These are phyloP conservation scores for Thalassarche chlororhynchos DNA, from an alignment of 2,113 vertebrate species.

Conservation along the genomic window DNA sequence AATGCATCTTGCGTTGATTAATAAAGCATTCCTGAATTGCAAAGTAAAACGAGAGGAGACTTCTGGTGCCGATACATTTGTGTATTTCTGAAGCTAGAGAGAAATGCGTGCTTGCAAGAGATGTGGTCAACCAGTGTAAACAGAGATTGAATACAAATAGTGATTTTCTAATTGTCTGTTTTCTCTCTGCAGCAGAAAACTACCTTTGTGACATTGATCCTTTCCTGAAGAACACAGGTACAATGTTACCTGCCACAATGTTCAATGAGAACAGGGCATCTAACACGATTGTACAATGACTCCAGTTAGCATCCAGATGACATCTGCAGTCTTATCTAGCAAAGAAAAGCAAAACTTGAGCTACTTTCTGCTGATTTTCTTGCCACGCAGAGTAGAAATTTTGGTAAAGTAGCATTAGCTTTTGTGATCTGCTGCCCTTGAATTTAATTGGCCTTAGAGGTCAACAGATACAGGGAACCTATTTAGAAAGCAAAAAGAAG, in stretches of 20 bases:
- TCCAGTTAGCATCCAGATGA: slow-evolving; percentile 18
- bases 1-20: slow-evolving; percentile 80
- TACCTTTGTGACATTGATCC: slow-evolving; percentile 43
- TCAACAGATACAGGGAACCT: not conserved
- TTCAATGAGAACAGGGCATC: not conserved
- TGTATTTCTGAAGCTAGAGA: slow-evolving; percentile 60
- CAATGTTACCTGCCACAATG: slow-evolving; percentile 16
- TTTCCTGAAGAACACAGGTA: not conserved
- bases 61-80: slow-evolving; percentile 57
- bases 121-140: slow-evolving; percentile 67
- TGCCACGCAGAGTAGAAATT: not conserved
- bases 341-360: not conserved
- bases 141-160: slow-evolving; percentile 64
- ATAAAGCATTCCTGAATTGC: slow-evolving; percentile 83
- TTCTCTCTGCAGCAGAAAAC: slow-evolving; percentile 35
- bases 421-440: slow-evolving; percentile 3
- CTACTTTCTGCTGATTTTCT: not conserved
- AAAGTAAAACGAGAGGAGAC: slow-evolving; percentile 75
- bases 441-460: not conserved
- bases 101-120: slow-evolving; percentile 45
- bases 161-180: slow-evolving; percentile 51
- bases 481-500: not conserved
- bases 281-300: not conserved
- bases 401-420: not conserved
- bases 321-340: not conserved